phyloP scores from a whole-genome alignment of 2,113 vertebrate species.

The Mandrillus leucophaeus region DNA sequence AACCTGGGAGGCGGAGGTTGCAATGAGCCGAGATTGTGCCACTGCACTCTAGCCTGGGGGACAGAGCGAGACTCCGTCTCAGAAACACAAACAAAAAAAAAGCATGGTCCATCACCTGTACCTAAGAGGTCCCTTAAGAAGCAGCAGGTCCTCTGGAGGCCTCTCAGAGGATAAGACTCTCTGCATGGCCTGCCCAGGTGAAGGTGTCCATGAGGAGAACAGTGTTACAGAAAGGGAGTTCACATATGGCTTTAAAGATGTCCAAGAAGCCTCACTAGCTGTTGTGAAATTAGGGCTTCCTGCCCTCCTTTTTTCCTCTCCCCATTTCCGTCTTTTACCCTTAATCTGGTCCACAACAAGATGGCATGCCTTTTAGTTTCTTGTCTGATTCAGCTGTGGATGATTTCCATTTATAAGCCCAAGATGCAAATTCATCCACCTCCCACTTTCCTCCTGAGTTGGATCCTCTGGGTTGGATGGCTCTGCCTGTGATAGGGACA shows the following conservation, averaged over 20 bases:
- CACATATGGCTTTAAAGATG: neutral
- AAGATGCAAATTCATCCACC: neutral
- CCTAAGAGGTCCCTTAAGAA: neutral
- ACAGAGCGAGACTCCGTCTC: neutral
- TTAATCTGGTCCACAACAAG: neutral
- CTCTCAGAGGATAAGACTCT: neutral
- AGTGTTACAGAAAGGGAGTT: neutral
- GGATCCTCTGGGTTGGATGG: rapidly evolving
- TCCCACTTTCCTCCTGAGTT: neutral
- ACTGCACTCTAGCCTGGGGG: neutral
- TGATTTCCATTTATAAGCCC: neutral
- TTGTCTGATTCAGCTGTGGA: rapidly evolving
- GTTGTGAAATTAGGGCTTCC: neutral
- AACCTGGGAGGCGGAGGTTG: neutral
- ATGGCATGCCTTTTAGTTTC: neutral
- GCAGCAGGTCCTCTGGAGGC: neutral
- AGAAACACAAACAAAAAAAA: neutral
- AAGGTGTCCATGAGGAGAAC: neutral
- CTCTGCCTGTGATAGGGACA: neutral
- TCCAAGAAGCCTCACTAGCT: neutral
- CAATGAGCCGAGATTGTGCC: neutral
- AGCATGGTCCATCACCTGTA: neutral
- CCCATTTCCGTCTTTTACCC: neutral
- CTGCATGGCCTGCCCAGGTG: rapidly evolving
- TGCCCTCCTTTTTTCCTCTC: too few relatives aligned